phyloP scores from a whole-genome alignment of 2,797 vertebrate species.

The Coreius guichenoti region DNA sequence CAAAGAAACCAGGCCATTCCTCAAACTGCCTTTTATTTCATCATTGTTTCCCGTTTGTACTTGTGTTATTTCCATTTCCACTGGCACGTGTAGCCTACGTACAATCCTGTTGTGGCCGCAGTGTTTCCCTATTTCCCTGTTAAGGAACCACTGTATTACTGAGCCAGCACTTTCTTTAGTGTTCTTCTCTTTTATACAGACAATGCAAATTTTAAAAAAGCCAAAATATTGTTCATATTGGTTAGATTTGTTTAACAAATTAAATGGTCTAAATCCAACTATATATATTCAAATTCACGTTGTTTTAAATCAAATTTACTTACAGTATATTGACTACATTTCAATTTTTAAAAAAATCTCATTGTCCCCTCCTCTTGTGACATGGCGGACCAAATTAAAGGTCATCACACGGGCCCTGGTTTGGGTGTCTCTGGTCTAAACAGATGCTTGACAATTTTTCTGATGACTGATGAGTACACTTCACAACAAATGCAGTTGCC shows the following conservation, averaged over 20 bases:
- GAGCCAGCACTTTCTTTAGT: conserved; percentile 34
- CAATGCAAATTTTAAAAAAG: conserved; percentile 49
- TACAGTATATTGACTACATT: not conserved
- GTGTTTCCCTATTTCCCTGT: conserved; percentile 45
- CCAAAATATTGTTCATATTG: conserved; percentile 41
- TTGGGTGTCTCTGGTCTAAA: not conserved
- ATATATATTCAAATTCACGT: not conserved
- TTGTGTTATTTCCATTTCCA: conserved; percentile 34
- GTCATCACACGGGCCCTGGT: not conserved
- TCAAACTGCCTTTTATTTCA: conserved; percentile 46
- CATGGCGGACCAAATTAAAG: not conserved
- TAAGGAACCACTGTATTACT: conserved; percentile 39
- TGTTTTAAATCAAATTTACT: too few species aligned
- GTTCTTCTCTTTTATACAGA: conserved; percentile 47
- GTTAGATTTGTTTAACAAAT: conserved; percentile 21
- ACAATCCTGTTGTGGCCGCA: conserved; percentile 17
- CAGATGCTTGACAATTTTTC: not conserved
- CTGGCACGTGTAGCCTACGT: conserved; percentile 11
- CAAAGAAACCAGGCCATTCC: conserved; percentile 29
- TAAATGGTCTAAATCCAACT: not conserved
- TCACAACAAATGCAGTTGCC: not conserved
- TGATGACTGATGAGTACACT: not conserved
- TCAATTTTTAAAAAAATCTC: not conserved
- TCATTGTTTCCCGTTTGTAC: conserved; percentile 31
- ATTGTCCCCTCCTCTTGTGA: not conserved